Evolutionary conservation across 2,797 vertebrate genomes (phyloP), one percentile per base, ranked within the genome.

Genomic region (Rhinoraja longicauda): DNA sequence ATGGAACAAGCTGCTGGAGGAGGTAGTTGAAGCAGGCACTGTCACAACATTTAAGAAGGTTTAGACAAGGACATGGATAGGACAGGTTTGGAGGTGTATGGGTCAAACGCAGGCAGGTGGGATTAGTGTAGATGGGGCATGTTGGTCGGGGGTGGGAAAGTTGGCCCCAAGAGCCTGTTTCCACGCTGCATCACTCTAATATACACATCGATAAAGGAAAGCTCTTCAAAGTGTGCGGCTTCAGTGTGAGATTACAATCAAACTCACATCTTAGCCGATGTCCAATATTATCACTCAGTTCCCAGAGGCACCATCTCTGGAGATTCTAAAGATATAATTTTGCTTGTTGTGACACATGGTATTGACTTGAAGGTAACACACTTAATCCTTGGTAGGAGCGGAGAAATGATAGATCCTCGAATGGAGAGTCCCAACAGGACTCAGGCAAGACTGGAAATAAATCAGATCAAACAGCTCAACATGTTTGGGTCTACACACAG

Each of bases 321-420:
- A 36, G 59, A 67, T 88, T 88, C 84, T 62, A 88, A 67, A 88
- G 84, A 88, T 88, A 36, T 88, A 64, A 88, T 88, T 88, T 88
- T 67, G 15, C 15, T 67, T 19, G 62, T 26, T 21, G 62, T 36
- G 59, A 88, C 84, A 88, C 67, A 32, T 88, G 57, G 17, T 24
- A 88, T 88, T n/a, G 29, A 88, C 59, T 62, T 64, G 62, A 32
- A 64, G n/a, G 15, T 36, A 21, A 6, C 17, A 19, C 84, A 88
- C n/a, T 88, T 67, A 64, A 88, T 88, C 64, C 29, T 88, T 36
- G 84, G 64, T 36, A 88, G 59, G 59, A 36, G n/a, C 29, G 62
- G 57, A 86, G 17, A 86, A 86, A 62, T 88, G 67, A 88, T 67
- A 67, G 59, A 62, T 67, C 21, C 15, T 15, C 67, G 84, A 88